A percentile compares a stretch with the other conserved stretches of the same genome.
Evolutionary conservation across 2,113 vertebrate genomes (phyloP).

Genomic region (rat (Rattus norvegicus)): DNA sequence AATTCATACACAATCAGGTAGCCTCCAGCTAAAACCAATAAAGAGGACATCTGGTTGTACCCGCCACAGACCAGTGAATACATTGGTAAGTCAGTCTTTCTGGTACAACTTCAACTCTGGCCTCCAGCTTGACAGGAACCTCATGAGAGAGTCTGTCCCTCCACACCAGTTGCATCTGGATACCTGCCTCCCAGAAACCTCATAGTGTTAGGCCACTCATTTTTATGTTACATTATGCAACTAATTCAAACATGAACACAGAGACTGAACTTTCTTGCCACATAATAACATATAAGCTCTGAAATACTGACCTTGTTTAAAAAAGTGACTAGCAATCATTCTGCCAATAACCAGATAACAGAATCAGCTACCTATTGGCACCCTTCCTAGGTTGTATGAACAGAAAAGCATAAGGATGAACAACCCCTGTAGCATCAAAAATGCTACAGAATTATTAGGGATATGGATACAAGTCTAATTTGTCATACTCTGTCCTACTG

Average conservation of each 20-base stretch:
- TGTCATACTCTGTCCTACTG: neutral
- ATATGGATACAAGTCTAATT: neutral
- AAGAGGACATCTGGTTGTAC: neutral
- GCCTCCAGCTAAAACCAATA: neutral
- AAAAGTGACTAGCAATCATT: neutral
- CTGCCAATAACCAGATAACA: neutral
- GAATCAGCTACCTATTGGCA: neutral
- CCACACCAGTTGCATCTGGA: neutral
- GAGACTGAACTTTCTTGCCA: neutral
- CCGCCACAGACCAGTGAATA: neutral
- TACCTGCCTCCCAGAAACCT: neutral
- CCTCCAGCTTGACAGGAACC: neutral
- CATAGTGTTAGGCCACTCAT: neutral
- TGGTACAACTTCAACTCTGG: neutral
- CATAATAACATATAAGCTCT: neutral
- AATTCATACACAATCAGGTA: neutral
- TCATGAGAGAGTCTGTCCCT: neutral
- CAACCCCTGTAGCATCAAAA: neutral
- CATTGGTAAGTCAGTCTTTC: neutral
- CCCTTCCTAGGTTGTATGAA: neutral
- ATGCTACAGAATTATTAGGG: neutral
- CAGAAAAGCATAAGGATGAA: neutral
- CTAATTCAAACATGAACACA: neutral
- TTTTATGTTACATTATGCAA: neutral
- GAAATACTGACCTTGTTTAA: neutral